Percentiles rank a stretch among this genome's conserved stretches.
Evolutionary conservation across 2,888 invertebrate species (phyloP).

Genomic region (Pyrgus malvae): DNA sequence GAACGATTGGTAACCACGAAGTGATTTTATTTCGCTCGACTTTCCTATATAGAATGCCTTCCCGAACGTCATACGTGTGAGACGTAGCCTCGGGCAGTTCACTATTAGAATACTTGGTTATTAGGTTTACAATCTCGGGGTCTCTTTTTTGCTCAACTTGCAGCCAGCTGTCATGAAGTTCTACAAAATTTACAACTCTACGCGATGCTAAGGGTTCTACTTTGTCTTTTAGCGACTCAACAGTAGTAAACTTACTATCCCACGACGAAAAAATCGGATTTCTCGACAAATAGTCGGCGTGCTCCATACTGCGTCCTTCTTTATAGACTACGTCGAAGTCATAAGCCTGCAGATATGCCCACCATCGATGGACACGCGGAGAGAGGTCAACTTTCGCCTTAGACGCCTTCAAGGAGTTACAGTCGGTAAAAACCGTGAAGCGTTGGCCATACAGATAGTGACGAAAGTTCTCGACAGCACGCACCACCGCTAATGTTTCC

Average conservation of each 20-base stretch:
- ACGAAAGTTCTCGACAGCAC: constrained; percentile 28
- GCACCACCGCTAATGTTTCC: constrained; percentile 25
- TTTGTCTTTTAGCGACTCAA: background rate
- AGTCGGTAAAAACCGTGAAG: constrained; percentile 22
- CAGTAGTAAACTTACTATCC: too few relatives aligned
- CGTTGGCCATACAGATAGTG: constrained; percentile 31
- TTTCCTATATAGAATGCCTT: background rate
- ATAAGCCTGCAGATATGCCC: constrained; percentile 35
- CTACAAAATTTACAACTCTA: background rate
- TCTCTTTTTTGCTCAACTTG: background rate
- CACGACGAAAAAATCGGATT: too few relatives aligned
- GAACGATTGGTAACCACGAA: constrained; percentile 28
- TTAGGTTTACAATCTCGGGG: background rate
- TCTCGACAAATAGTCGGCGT: background rate
- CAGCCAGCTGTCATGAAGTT: background rate
- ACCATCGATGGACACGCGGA: constrained; percentile 39
- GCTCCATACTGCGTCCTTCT: background rate
- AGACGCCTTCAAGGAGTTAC: constrained; percentile 22
- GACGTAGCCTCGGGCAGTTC: background rate
- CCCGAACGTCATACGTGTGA: background rate
- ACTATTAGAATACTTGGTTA: background rate
- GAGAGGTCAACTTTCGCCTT: constrained; percentile 34
- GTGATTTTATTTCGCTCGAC: background rate
- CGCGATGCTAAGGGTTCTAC: background rate
- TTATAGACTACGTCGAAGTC: background rate